Percentiles rank a stretch among this genome's conserved stretches.
Evolutionary conservation across 2,797 vertebrate species (phyloP).

Genomic region (Cottoperca gobio): DNA sequence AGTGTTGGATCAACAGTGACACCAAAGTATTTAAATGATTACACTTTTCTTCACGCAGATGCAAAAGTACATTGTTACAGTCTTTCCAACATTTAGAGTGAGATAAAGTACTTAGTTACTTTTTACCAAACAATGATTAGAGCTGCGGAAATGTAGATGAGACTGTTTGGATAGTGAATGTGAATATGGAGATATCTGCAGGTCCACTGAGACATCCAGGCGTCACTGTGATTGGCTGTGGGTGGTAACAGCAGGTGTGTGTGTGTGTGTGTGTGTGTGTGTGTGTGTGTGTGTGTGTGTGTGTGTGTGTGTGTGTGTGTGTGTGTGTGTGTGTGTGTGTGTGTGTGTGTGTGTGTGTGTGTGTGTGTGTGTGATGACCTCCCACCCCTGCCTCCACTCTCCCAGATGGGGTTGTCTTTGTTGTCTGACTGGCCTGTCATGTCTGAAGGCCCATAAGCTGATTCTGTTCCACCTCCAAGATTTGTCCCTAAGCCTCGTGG

Average conservation of each 20-base stretch:
- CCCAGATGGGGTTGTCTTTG: slow-evolving; percentile 77
- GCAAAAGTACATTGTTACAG: no score
- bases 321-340: slow-evolving; percentile 30
- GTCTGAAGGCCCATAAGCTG: slow-evolving; percentile 45
- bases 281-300: slow-evolving; percentile 14
- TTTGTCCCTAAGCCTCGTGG: slow-evolving; percentile 1
- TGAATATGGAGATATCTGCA: slow-evolving; percentile 62
- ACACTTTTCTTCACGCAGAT: no score
- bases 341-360: slow-evolving; percentile 29
- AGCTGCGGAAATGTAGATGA: slow-evolving; percentile 36
- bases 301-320: slow-evolving; percentile 21
- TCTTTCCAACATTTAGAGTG: no score
- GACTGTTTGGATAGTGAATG: slow-evolving; percentile 32
- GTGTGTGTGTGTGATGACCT: slow-evolving; percentile 63
- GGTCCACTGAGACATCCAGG: slow-evolving; percentile 40
- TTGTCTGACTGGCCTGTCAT: slow-evolving; percentile 60
- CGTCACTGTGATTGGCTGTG: slow-evolving; percentile 54
- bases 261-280: slow-evolving; percentile 26
- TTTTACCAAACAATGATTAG: slow-evolving; percentile 7
- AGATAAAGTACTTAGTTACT: neutral
- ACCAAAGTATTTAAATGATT: no score
- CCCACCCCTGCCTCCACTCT: slow-evolving; percentile 48
- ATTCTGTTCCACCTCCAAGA: slow-evolving; percentile 45
- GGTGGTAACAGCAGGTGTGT: slow-evolving; percentile 55
- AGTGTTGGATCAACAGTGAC: no score